Evolutionary conservation across 2,797 vertebrate species (phyloP), one percentile per base, ranked within the genome.

Genomic region (Enteromius argenteus): DNA sequence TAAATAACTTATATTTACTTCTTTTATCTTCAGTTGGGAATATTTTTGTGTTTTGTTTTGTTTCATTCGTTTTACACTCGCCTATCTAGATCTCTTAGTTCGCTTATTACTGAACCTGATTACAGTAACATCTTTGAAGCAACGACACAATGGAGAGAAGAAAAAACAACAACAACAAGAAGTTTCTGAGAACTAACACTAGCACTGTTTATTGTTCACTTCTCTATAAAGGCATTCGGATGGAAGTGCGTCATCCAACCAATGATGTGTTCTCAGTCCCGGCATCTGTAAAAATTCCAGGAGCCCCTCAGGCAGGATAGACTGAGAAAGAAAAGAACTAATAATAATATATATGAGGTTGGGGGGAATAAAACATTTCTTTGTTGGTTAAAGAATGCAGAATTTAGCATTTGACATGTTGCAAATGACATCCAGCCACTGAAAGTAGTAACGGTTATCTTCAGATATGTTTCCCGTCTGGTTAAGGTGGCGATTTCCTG

Each of bases 401-500:
- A 60, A 42, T 23, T 1, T 51, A 51, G 2, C 2, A n/a, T 67
- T 67, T 46, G 64, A 46, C 69, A 79, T 80, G 68, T 51, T 42
- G 19, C 23, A 14, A 37, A 71, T 71, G 30, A 72, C 39, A 37
- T 7, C 37, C 67, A 46, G 71, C 76, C 66, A 49, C 39, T 74
- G 42, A 23, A 35, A 44, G 27, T 39, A 75, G 66, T 32, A 21
- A 46, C 53, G 58, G 39, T 58, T 53, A 78, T 30, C 32, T 81
- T 46, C 30, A 66, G 82, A 81, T 84, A 82, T 91, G 91, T 93
- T 94, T 95, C 87, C 91, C 90, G 90, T 88, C 39, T 91, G 92
- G 91, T 88, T 91, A 91, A 95, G 92, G 93, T 90, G 92, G 91
- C 92, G 91, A 90, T 94, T 93, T 95, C 95, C 95, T 91, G 79